A percentile compares a stretch with the other conserved stretches of the same genome.
phyloP scores from a whole-genome alignment of 2,113 vertebrate species.

The Callocephalon fimbriatum region DNA sequence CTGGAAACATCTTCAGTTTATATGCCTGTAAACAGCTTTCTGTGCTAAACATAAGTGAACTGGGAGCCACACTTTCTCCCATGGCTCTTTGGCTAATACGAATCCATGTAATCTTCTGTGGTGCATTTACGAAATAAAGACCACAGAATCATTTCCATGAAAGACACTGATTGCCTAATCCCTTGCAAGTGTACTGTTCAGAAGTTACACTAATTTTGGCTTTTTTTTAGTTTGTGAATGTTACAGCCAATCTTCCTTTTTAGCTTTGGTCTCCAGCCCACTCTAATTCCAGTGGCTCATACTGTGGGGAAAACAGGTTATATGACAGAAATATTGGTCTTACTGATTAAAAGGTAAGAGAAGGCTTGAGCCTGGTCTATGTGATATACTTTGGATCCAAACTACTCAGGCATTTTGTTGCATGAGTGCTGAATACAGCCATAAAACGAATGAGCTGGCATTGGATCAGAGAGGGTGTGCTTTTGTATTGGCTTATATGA shows the following conservation, averaged over 20 bases:
- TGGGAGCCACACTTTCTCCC: background rate
- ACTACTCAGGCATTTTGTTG: background rate
- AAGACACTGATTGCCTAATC: background rate
- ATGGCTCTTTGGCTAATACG: background rate
- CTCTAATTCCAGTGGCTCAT: background rate
- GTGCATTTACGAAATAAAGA: background rate
- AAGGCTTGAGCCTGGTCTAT: background rate
- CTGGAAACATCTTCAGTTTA: background rate
- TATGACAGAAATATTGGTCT: background rate
- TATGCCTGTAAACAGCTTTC: background rate
- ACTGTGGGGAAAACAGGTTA: background rate
- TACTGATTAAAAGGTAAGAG: background rate
- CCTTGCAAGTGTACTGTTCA: background rate
- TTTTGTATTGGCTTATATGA: background rate
- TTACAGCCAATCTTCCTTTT: background rate
- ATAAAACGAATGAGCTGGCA: background rate
- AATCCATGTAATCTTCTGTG: background rate
- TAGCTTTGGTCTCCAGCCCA: background rate
- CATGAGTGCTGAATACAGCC: background rate
- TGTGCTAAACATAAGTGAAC: background rate
- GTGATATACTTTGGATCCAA: background rate
- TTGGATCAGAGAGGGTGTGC: rapidly evolving
- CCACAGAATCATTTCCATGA: background rate
- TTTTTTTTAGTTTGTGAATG: background rate
- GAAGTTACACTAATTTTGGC: background rate